Evolutionary conservation across 1,140 invertebrate genomes (phyloP).

Genomic region (Stegodyphus dumicola): DNA sequence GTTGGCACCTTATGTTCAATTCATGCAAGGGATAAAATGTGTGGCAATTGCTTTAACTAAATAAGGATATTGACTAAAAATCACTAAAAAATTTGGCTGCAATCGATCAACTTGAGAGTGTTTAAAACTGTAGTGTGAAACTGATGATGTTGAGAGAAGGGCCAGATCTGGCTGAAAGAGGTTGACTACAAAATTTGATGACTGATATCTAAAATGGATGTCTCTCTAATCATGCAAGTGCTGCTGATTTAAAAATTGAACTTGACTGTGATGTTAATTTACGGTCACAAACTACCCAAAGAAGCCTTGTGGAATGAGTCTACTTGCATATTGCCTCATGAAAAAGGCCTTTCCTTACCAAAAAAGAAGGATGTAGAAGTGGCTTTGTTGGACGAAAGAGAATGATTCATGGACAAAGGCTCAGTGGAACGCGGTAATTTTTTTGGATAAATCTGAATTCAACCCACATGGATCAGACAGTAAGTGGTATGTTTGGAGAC

Average conservation of each 20-base stretch:
- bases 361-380: background rate
- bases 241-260: background rate
- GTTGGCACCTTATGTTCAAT: background rate
- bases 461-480: background rate
- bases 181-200: background rate
- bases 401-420: too few relatives aligned
- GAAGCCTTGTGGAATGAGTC: background rate
- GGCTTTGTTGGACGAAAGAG: background rate
- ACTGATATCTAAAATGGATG: background rate
- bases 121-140: background rate
- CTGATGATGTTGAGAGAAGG: background rate
- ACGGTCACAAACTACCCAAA: background rate
- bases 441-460: conserved; percentile 12
- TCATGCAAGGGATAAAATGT: background rate
- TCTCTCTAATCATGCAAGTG: background rate
- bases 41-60: background rate
- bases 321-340: background rate
- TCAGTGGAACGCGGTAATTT: background rate
- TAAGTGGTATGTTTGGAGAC: background rate
- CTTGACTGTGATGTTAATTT: background rate
- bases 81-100: background rate
- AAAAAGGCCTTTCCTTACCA: background rate
- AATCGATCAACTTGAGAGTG: background rate
- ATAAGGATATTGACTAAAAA: background rate
- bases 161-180: background rate